Evolutionary conservation across 2,113 vertebrate genomes (phyloP), one percentile per base, ranked within the genome.

Genomic region (Steatornis caripensis): DNA sequence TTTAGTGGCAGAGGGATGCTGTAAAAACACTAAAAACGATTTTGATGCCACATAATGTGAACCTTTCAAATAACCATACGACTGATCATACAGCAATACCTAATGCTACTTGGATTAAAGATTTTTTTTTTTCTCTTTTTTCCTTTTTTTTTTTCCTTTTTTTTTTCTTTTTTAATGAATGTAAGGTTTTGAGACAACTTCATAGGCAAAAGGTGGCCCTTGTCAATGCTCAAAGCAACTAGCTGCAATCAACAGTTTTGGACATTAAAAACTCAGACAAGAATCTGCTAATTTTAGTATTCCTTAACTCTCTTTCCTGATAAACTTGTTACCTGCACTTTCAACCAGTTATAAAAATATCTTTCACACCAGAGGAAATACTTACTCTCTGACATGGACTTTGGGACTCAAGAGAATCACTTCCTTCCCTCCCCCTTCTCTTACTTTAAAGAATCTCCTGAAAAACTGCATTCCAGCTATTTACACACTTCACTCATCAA

Each of bases 1-100:
- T 97, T 98, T 97, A 98, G 98, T 98, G 98, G 97, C 96, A 97
- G 95, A 98, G 96, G 97, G 97, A 98, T 97, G 94, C 97, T 97
- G 95, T 98, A 97, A 97, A 97, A 97, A 97, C 87, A 96, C 96
- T 96, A 91, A 75, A 97, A 97, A 94, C 94, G 11, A 94, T 95
- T 97, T 92, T 92, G 97, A 97, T 96, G 96, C 97, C 97, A 97
- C 97, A 78, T 91, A 77, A 97, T 95, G 94, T 97, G 97, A 98
- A 96, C 96, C 94, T 96, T 84, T 96, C 87, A 78, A 95, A 97
- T 86, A 97, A 97, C 96, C 95, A 97, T 96, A 98, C 93, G 26
- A 97, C 87, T 95, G 95, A 98, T 98, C 96, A 97, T 66, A 97
- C 57, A 97, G 96, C 93, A 97, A 97, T 97, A 93, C 91, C 97